phyloP scores from a whole-genome alignment of 2,797 vertebrate species.

The Myotis findleyi region DNA sequence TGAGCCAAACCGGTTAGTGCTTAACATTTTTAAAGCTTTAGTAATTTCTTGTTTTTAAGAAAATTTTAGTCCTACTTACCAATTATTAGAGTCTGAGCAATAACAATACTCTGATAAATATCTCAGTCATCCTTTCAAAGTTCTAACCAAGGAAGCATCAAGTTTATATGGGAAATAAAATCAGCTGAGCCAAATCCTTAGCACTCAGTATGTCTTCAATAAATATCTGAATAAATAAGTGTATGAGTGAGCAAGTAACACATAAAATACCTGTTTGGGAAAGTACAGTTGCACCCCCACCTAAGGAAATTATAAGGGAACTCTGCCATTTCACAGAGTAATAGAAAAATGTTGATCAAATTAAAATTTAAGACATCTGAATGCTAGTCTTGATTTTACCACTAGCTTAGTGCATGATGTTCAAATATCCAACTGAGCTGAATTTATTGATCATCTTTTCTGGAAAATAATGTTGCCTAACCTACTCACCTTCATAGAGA shows the following conservation, averaged over 20 bases:
- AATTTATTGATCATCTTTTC: slow-evolving; percentile 21
- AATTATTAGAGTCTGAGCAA: slow-evolving; percentile 3
- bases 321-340: background rate
- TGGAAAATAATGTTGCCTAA: slow-evolving; percentile 7
- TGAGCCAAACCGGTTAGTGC: too few relatives aligned
- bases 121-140: background rate
- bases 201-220: background rate
- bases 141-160: background rate
- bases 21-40: background rate
- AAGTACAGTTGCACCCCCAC: background rate
- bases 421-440: slow-evolving; percentile 11
- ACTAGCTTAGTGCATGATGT: background rate
- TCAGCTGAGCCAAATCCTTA: background rate
- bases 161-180: background rate
- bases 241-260: background rate
- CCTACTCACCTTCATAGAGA: background rate
- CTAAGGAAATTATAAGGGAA: slow-evolving; percentile 41
- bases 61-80: slow-evolving; percentile 9
- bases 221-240: background rate
- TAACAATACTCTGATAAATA: background rate
- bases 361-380: slow-evolving; percentile 12
- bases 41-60: slow-evolving; percentile 41
- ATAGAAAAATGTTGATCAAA: slow-evolving; percentile 4
- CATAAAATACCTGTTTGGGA: background rate
- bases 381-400: background rate